Evolutionary conservation across 2,113 vertebrate species (phyloP).

Genomic region (Pipa parva): DNA sequence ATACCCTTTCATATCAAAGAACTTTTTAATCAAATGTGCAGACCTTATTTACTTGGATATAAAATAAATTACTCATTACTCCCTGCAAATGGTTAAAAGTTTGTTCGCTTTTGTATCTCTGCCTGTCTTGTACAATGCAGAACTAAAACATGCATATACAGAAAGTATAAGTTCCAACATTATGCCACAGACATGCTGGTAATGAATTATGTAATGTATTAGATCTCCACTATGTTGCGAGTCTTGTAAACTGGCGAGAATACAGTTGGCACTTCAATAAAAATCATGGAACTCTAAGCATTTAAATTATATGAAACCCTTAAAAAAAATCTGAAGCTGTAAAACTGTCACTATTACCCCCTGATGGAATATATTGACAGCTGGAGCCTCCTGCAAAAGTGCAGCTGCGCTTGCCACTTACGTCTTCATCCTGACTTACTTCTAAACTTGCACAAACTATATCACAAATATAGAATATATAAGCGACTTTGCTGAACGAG

Average conservation of each 20-base stretch:
- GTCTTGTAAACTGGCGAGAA: constrained; percentile 18
- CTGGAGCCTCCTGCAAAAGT: constrained; percentile 15
- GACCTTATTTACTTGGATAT: no score
- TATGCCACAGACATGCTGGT: constrained; percentile 21
- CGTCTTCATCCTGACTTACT: constrained; percentile 27
- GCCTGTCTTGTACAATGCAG: not conserved
- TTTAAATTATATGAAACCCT: constrained; percentile 13
- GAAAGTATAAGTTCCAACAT: not conserved
- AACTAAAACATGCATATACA: not conserved
- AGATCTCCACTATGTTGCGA: constrained; percentile 13
- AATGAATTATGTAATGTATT: constrained; percentile 22
- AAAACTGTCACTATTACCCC: constrained; percentile 39
- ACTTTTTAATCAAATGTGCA: no score
- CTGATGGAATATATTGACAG: constrained; percentile 36
- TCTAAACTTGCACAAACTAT: constrained; percentile 30
- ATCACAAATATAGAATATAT: constrained; percentile 43
- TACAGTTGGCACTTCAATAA: constrained; percentile 24
- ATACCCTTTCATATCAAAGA: no score
- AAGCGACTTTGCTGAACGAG: constrained; percentile 33
- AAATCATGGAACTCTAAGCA: constrained; percentile 9
- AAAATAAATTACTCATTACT: no score
- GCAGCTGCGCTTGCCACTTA: constrained; percentile 40
- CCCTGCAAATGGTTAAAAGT: no score
- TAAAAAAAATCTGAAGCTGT: constrained; percentile 16
- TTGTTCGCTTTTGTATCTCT: not conserved